Base-by-base conservation (phyloP, 2,113 vertebrate species). In the Grammomys dolichurus region DNA sequence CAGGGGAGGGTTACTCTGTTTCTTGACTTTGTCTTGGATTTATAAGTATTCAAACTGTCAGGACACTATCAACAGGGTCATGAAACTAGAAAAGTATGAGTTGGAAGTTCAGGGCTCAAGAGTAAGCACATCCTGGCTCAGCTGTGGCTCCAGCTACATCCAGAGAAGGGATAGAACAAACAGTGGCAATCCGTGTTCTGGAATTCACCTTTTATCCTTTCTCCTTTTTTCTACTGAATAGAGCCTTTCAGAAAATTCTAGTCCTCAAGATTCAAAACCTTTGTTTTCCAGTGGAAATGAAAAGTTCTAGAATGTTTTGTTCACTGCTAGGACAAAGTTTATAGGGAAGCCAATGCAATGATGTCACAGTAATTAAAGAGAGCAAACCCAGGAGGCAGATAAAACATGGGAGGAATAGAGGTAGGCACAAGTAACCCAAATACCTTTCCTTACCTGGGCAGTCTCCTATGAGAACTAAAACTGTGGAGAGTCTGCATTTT, bases 401-500 rank as follows among this genome's bases (percentile, higher is more conserved):
- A 72, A 92, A 92, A 67, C 26, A 51, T 58, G 89, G 70, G 40
- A 82, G 63, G 28, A 77, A 72, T 2, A 26, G 5, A 77, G 9
- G 76, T 5, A 58, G 17, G 51, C 14, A 36, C 5, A n/a, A 51
- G 80, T 63, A 60, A 36, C 69, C 46, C 60, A 72, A 46, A 93
- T 93, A 60, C 14, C 28, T 92, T 91, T 67, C 36, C 67, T 91
- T 91, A 93, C 82, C 77, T 96, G 84, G 11, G 54, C 33, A 36
- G 22, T 82, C 48, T 70, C 76, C 65, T 86, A 56, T 17, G 72
- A 92, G n/a, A 67, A 82, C 28, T 77, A 73, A 86, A 48, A 95
- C 82, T 95, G 72, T 58, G 33, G 58, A 95, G 76, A 91, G 89
- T 94, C 58, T 91, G 72, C 89, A 89, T 65, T 97, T 97, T 91